Evolutionary conservation across 2,888 invertebrate genomes (phyloP), one percentile per base, ranked within the genome.

Genomic region (Cinara cedri): DNA sequence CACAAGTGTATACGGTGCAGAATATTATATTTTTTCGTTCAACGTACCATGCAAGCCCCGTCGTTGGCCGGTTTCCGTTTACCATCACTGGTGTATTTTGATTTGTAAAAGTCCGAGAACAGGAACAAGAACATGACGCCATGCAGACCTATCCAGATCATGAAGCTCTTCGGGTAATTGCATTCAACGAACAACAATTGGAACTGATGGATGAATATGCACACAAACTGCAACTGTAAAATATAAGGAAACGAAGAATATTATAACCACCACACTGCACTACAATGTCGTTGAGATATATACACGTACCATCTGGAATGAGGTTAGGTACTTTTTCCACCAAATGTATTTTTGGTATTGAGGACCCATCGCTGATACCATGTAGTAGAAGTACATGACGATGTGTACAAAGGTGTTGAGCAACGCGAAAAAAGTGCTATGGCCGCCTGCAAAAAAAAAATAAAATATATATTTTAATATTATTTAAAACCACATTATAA

Each of bases 321-420:
- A 91, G 81, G 97, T 97, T 84, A 98, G 90, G 87, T 97, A 94
- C 85, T 94, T 96, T 88, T 97, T 98, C 97, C 97, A 98, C 97
- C 97, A 97, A 87, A 88, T 88, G 86, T 91, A 97, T 86, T 95
- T 95, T 87, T 95, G 94, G 87, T 94, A 97, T 85, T 90, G 88
- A 60, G 97, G 97, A 74, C 97, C 97, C 91, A 97, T 91, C 34
- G 97, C 97, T 8, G 97, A 91, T 82, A 97, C 89, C 91, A 96
- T 96, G 86, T 97, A 98, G 87, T 98, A 98, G 87, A 94, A 94
- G 87, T 98, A 97, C 97, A 98, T 97, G 82, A 97, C 90, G 85
- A 97, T 93, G 87, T 98, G 97, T 81, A 98, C 97, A 86, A 97
- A 96, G 3, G 96, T 93, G 87, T 97, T 97, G 84, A 97, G 89